These are phyloP conservation scores for Ispidina picta DNA, from an alignment of 2,797 vertebrate species.

Conservation along the genomic window DNA sequence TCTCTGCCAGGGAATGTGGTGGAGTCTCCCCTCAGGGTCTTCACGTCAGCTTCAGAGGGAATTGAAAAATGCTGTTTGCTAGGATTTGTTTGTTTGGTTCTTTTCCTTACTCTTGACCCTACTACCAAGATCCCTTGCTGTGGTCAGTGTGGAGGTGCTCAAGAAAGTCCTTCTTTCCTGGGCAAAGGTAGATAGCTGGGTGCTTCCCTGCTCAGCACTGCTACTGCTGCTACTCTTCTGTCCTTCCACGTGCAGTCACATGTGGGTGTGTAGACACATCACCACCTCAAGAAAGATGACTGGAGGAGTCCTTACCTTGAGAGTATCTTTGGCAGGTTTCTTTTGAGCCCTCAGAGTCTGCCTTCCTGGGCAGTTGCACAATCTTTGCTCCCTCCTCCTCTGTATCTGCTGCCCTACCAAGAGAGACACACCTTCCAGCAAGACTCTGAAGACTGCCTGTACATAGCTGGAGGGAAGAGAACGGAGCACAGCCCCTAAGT, in stretches of 20 bases:
- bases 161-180: background rate
- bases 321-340: background rate
- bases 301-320: background rate
- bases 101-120: background rate
- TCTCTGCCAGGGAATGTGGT: background rate
- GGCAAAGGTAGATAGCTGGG: background rate
- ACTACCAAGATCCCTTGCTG: background rate
- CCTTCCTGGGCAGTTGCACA: background rate
- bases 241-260: background rate
- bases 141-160: background rate
- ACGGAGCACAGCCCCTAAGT: background rate
- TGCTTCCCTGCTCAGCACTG: background rate
- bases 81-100: background rate
- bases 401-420: background rate
- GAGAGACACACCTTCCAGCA: background rate
- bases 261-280: background rate
- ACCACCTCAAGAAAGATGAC: background rate
- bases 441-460: background rate
- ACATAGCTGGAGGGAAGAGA: background rate
- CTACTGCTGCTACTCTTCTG: background rate
- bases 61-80: slow-evolving; percentile 22
- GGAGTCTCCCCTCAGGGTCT: background rate
- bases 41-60: slow-evolving; percentile 12
- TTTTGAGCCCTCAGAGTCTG: background rate
- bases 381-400: background rate